Percentiles rank a stretch among this genome's conserved stretches.
Evolutionary conservation across 1,140 invertebrate species (phyloP).

Genomic region (Xylocopa sonorina): DNA sequence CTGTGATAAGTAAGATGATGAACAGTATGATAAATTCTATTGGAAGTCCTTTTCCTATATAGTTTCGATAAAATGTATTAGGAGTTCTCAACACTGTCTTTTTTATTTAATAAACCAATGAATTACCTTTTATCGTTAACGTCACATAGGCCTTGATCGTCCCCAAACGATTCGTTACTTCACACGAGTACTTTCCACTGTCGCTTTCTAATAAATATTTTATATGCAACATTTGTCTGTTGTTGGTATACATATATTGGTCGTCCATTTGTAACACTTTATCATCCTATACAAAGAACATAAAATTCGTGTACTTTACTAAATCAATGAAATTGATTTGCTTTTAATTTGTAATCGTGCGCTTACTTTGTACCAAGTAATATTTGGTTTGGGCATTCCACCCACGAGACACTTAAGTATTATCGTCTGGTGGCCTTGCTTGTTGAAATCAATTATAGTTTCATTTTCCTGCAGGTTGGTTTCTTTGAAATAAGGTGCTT

Average conservation of each 20-base stretch:
- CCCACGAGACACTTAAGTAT: constrained; percentile 68
- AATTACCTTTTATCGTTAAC: constrained; percentile 79
- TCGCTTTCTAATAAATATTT: constrained; percentile 74
- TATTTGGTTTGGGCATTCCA: constrained; percentile 74
- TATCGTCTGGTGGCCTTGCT: constrained; percentile 58
- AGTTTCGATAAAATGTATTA: too few relatives aligned
- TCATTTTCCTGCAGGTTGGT: constrained; percentile 69
- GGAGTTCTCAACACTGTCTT: constrained; percentile 54
- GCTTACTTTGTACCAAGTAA: constrained; percentile 78
- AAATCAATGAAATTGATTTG: too few relatives aligned
- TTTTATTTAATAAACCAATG: not conserved
- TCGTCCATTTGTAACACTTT: constrained; percentile 57
- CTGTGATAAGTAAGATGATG: constrained; percentile 73
- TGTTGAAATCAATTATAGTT: constrained; percentile 51
- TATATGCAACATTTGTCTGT: constrained; percentile 76
- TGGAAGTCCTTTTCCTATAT: constrained; percentile 67
- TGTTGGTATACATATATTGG: constrained; percentile 66
- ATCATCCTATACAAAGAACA: constrained; percentile 63
- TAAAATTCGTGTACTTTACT: not conserved
- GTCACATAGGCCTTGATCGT: constrained; percentile 63
- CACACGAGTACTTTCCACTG: constrained; percentile 77
- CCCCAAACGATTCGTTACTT: constrained; percentile 76
- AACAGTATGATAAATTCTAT: constrained; percentile 42
- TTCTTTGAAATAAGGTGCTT: constrained; percentile 27
- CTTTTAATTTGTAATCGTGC: too few relatives aligned